Percentiles rank a stretch among this genome's conserved stretches.
These are phyloP conservation scores for Temnothorax curvispinosus DNA, from an alignment of 1,140 invertebrate genomes.

Conservation along the genomic window DNA sequence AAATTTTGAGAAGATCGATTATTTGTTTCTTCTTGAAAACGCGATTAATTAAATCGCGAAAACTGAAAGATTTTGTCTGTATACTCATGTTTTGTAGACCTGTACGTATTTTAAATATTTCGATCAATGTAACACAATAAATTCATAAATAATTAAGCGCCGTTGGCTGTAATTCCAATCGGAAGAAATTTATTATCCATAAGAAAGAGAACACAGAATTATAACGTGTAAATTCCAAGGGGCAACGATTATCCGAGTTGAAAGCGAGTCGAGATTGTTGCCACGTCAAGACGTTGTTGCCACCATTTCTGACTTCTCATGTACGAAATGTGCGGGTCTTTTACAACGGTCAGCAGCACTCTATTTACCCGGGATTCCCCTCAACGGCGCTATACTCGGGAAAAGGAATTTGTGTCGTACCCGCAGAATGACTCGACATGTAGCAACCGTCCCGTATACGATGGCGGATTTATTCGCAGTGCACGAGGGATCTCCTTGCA, in stretches of 20 bases:
- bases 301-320: constrained; percentile 6
- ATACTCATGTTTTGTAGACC: not conserved
- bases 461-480: constrained; percentile 51
- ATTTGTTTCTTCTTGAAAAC: not conserved
- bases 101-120: not conserved
- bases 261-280: constrained; percentile 29
- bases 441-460: constrained; percentile 51
- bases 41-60: not conserved
- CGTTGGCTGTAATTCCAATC: not conserved
- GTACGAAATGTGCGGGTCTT: constrained; percentile 44
- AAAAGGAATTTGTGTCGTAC: constrained; percentile 49
- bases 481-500: constrained; percentile 32
- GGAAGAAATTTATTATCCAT: not conserved
- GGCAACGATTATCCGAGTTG: constrained; percentile 40
- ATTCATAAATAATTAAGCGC: not conserved
- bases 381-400: constrained; percentile 35
- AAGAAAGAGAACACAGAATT: constrained; percentile 15
- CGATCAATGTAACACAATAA: not conserved
- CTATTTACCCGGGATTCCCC: constrained; percentile 54
- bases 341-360: constrained; percentile 35
- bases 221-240: not conserved
- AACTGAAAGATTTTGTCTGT: not conserved
- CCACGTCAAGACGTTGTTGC: not conserved
- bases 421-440: constrained; percentile 35
- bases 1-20: not conserved